Evolutionary conservation across 1,140 invertebrate genomes (phyloP), one percentile per base, ranked within the genome.

Genomic region (Drosophila obscura): DNA sequence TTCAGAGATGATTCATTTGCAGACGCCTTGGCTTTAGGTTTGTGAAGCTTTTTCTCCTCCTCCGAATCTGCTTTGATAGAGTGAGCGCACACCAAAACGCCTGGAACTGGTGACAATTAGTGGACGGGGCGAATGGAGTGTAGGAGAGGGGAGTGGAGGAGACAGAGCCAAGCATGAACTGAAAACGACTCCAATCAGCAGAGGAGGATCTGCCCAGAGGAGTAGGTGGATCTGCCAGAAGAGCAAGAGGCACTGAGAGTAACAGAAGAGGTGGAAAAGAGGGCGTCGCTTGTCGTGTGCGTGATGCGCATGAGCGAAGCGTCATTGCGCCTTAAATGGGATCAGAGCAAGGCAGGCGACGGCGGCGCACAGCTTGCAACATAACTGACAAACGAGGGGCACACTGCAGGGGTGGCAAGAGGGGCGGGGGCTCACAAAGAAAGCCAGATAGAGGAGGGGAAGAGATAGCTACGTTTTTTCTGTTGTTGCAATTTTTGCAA

Each of bases 261-360:
- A 46, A 19, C 22, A 49, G 46, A 22, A 41, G 58, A 28, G 11
- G 58, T 31, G 45, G 19, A 52, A 2, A 13, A 2, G 55, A 8
- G 56, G 60, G 49, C 50, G 56, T 57, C 51, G 62, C 73, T 68
- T 69, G 66, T 69, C 66, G 76, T 83, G 83, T 85, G 83, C 83
- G 83, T 87, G 83, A 82, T 88, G 83, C 83, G 83, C 83, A 87
- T 87, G 83, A 87, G 83, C 80, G 83, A 64, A 87, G 76, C 83
- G 61, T 83, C 79, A 83, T 87, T 88, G 82, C 83, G 83, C 83
- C 83, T 79, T 87, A 87, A 87, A 87, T 87, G 83, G 83, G 83
- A 87, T 39, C 35, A 39, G 35, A 39, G 35, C 11, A 13, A 5
- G 4, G 35, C 35, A 13, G 35, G 35, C 35, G 31, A 9, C 11